These are phyloP conservation scores for Megaceryle alcyon DNA, from an alignment of 2,797 vertebrate genomes.

Conservation along the genomic window DNA sequence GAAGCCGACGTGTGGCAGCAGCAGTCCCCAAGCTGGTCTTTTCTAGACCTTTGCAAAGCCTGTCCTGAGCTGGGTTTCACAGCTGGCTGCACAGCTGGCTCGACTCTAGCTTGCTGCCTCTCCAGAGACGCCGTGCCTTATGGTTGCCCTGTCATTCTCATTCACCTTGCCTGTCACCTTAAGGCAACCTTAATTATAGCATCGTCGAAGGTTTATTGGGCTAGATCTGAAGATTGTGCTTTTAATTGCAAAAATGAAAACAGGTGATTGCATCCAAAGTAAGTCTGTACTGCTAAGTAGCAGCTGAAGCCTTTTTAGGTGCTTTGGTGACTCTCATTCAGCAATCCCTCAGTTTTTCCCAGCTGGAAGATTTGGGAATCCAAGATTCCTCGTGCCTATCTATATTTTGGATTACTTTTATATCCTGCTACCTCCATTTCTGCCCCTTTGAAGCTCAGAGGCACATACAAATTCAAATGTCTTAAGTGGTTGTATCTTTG, in stretches of 20 bases:
- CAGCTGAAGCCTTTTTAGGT: neutral
- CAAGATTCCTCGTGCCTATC: neutral
- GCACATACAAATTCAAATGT: neutral
- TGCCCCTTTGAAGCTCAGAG: neutral
- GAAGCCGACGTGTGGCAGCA: neutral
- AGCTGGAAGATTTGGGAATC: neutral
- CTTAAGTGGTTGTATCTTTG: neutral
- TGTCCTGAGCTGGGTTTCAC: neutral
- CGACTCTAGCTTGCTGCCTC: neutral
- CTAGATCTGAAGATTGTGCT: neutral
- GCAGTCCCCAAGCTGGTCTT: neutral
- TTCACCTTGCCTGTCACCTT: constrained; percentile 36
- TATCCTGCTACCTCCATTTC: neutral
- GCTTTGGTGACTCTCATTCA: neutral
- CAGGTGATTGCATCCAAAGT: neutral
- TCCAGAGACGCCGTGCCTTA: neutral
- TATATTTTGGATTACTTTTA: neutral
- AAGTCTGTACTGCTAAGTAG: neutral
- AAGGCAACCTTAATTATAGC: constrained; percentile 43
- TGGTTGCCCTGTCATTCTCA: neutral
- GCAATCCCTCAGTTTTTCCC: neutral
- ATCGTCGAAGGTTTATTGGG: neutral
- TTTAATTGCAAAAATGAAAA: constrained; percentile 47
- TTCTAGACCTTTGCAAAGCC: neutral
- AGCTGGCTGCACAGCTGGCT: neutral